phyloP scores from a whole-genome alignment of 1,140 invertebrate genomes.

The Antheraea pernyi region DNA sequence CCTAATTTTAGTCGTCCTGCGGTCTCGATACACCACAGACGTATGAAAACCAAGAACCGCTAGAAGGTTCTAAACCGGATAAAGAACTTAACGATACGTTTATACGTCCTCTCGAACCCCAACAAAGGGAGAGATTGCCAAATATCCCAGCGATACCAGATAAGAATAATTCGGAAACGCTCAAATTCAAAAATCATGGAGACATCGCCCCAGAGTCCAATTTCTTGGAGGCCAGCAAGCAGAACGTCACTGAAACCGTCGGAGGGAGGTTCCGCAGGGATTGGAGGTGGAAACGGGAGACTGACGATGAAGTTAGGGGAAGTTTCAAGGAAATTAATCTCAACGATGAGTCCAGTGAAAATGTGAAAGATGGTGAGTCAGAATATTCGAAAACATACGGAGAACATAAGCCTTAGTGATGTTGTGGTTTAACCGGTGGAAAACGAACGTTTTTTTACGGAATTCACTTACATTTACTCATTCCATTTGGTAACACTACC shows the following conservation, averaged over 20 bases:
- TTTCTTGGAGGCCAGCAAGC: constrained; percentile 44
- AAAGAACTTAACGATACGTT: constrained; percentile 65
- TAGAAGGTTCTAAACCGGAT: constrained; percentile 53
- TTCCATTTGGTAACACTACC: too few relatives aligned
- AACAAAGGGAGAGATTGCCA: constrained; percentile 47
- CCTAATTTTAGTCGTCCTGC: constrained; percentile 50
- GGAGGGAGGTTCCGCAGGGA: constrained; percentile 45
- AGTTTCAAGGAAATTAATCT: constrained; percentile 58
- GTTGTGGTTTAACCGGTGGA: too few relatives aligned
- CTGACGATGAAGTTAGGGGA: constrained; percentile 43
- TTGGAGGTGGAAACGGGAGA: constrained; percentile 39
- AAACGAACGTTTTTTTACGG: too few relatives aligned
- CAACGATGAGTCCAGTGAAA: constrained; percentile 43
- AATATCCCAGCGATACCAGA: constrained; percentile 49
- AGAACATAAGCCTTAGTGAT: too few relatives aligned
- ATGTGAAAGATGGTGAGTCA: constrained; percentile 36
- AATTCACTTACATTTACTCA: too few relatives aligned
- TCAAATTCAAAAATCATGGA: constrained; percentile 45
- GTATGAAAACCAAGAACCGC: constrained; percentile 62
- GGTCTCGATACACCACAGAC: constrained; percentile 58
- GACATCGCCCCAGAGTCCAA: constrained; percentile 51
- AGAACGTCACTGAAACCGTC: constrained; percentile 42
- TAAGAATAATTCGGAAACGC: constrained; percentile 45
- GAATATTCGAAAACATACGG: too few relatives aligned
- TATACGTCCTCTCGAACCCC: constrained; percentile 41